Base-by-base conservation (phyloP, 2,113 vertebrate species). In the Castor canadensis region DNA sequence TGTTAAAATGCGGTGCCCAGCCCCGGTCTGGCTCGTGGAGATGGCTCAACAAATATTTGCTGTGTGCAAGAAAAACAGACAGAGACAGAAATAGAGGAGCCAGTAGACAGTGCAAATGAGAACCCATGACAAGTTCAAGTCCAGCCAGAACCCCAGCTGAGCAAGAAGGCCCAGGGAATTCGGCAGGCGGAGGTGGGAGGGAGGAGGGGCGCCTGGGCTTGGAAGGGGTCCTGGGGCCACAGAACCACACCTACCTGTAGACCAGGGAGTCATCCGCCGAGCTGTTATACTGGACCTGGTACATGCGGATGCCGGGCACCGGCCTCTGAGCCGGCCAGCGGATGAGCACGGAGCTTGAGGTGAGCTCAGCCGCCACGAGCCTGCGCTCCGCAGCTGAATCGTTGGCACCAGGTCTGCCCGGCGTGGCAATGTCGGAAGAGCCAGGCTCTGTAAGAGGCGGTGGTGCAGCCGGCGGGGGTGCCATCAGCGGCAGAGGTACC, bases 201-300 rank as follows among this genome's bases (percentile, higher is more conserved):
- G 12, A 3, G 43, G 22, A 30, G n/a, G 66, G 54, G 9, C 12
- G n/a, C 72, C 22, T 11, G 56, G 60, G 30, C 22, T 24, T 4
- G 9, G 30, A 43, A 62, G 32, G 38, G 30, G 15, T 35, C 32
- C 80, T 10, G 24, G 82, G 60, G 1, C 30, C 0, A 12, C 7
- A 9, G 28, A 9, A 30, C 75, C 97, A 99, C 8, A 79, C 93
- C 98, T 97, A 99, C 99, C 99, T 99, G 98, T 99, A 99, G 77
- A 99, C 99, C n/a, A 99, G 97, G 19, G 99, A 99, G 93, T 99
- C 99, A 38, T 99, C 99, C 0, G 98, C 98, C 0, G 99, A 99
- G 98, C 99, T 99, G 98, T 99, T 99, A 96, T 99, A 99, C 97
- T 99, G 99, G 86, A 99, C 99, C 98, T 99, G 99, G 98, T 99